Percentiles rank a stretch among this genome's conserved stretches.
phyloP scores from a whole-genome alignment of 53 echinoderm and acorn worm species.

The Holothuria scabra region DNA sequence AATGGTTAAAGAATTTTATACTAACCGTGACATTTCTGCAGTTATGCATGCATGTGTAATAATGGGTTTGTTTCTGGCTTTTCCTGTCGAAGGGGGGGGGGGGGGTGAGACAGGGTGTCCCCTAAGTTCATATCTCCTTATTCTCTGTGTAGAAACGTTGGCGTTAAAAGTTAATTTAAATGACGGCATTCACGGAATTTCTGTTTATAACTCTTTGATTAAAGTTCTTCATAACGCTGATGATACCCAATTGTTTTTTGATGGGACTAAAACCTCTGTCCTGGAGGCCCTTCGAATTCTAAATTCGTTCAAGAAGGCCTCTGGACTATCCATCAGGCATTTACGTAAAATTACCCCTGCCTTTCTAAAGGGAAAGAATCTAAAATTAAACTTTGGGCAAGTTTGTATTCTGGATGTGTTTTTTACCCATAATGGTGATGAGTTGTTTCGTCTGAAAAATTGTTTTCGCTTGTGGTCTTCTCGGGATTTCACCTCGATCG shows the following conservation, averaged over 20 bases:
- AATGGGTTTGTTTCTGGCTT: too few species aligned
- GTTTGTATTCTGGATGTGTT: background rate
- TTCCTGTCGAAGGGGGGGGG: background rate
- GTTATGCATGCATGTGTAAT: too few species aligned
- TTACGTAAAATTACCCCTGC: background rate
- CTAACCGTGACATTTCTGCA: too few species aligned
- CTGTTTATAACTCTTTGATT: background rate
- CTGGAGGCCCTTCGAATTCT: background rate
- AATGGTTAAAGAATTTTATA: too few species aligned
- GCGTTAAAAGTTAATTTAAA: background rate
- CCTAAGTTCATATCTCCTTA: background rate
- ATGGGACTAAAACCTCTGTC: background rate
- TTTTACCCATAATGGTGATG: slow-evolving; percentile 4
- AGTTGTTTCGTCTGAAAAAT: background rate
- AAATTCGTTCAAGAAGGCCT: background rate
- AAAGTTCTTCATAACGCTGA: background rate
- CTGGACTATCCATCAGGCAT: background rate
- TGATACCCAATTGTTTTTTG: background rate
- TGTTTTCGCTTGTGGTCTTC: background rate
- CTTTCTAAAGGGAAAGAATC: background rate
- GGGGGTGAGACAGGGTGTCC: background rate
- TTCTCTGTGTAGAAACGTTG: background rate
- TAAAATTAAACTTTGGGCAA: too few species aligned
- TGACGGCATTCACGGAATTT: background rate
- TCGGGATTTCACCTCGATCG: background rate